Conservation (phyloP, 2,113 vertebrate species). For the Brachyhypopomus occidentalis region DNA sequence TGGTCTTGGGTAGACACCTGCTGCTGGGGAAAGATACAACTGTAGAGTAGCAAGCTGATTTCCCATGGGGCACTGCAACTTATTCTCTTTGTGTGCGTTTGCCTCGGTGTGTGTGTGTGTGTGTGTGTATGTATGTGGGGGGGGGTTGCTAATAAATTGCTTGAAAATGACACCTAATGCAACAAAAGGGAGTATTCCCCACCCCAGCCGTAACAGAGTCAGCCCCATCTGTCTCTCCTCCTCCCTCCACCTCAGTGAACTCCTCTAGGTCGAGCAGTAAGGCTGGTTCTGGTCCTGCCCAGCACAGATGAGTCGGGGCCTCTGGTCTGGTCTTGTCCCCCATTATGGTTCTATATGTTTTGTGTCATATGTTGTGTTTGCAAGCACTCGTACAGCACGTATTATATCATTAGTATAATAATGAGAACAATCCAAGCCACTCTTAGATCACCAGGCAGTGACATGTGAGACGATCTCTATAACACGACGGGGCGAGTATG, state of each 20-base stretch:
- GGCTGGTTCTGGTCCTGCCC: background rate
- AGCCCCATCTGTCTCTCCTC: constrained; percentile 2
- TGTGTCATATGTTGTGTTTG: background rate
- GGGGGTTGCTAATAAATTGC: constrained; percentile 6
- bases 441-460: background rate
- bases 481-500: too few species aligned
- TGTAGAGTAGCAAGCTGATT: background rate
- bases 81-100: background rate
- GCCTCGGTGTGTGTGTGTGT: background rate
- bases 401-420: background rate
- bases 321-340: background rate
- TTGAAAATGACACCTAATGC: constrained; percentile 13
- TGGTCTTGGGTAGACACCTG: too few species aligned
- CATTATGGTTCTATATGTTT: background rate
- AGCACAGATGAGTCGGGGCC: background rate
- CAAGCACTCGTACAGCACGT: background rate
- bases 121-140: background rate
- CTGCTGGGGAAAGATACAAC: background rate
- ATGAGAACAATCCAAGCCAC: background rate
- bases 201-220: background rate
- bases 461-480: background rate
- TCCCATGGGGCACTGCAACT: background rate
- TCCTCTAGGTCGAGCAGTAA: background rate
- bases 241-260: background rate
- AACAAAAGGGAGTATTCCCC: background rate